A percentile compares a stretch with the other conserved stretches of the same genome.
phyloP scores from a whole-genome alignment of 2,888 invertebrate species.

The Hypena proboscidalis region DNA sequence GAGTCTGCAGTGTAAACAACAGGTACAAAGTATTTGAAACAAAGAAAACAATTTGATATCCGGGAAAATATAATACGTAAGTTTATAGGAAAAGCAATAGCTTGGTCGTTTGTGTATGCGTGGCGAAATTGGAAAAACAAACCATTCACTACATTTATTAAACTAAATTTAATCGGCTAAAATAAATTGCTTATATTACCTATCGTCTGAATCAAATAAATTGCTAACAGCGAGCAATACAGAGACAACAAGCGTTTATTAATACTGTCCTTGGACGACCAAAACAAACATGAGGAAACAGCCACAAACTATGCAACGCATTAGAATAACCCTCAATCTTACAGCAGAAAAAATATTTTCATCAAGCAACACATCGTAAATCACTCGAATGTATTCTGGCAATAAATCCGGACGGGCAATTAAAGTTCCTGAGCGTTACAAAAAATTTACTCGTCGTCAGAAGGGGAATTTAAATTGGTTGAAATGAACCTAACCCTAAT shows the following conservation, averaged over 20 bases:
- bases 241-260: slow-evolving; percentile 8
- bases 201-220: background rate
- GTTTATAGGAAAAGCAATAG: no score
- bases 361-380: slow-evolving; percentile 44
- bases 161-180: no score
- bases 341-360: slow-evolving; percentile 36
- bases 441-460: slow-evolving; percentile 60
- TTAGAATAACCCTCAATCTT: slow-evolving; percentile 38
- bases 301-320: slow-evolving; percentile 16
- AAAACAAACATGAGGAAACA: slow-evolving; percentile 14
- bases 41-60: no score
- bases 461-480: slow-evolving; percentile 74
- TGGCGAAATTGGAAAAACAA: no score
- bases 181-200: background rate
- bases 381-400: slow-evolving; percentile 44
- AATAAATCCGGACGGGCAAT: slow-evolving; percentile 69
- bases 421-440: slow-evolving; percentile 47
- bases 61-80: no score
- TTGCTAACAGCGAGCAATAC: background rate
- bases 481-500: slow-evolving; percentile 61
- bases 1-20: no score
- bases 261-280: slow-evolving; percentile 22
- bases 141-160: no score
- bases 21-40: no score
- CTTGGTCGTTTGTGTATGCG: no score